Evolutionary conservation across 2,113 vertebrate species (phyloP).

Genomic region (Gymnocephalus cernua): DNA sequence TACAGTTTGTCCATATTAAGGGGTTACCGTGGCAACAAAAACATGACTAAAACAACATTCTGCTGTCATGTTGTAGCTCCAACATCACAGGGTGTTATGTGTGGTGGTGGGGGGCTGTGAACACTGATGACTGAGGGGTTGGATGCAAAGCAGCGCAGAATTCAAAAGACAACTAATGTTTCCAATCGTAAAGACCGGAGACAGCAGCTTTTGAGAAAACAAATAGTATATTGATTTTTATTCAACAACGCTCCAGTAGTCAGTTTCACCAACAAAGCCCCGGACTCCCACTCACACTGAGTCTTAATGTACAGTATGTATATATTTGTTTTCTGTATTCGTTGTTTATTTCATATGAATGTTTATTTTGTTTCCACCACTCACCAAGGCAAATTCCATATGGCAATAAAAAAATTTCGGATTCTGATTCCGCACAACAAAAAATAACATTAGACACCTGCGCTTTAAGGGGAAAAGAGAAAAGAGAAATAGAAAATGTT

Average conservation of each 20-base stretch:
- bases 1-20: not conserved
- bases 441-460: not conserved
- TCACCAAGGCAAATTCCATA: too few species aligned
- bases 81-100: constrained; percentile 9
- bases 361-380: too few species aligned
- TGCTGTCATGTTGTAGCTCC: not conserved
- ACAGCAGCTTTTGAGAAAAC: not conserved
- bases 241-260: not conserved
- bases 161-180: not conserved
- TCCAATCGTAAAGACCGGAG: not conserved
- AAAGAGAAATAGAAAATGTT: not conserved
- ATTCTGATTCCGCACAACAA: too few species aligned
- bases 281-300: too few species aligned
- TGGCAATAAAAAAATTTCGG: too few species aligned
- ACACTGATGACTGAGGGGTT: not conserved
- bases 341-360: too few species aligned
- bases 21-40: not conserved
- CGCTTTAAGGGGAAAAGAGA: not conserved
- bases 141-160: not conserved
- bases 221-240: not conserved
- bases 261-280: too few species aligned
- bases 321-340: too few species aligned
- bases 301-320: too few species aligned
- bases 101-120: not conserved
- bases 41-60: not conserved